Percentiles rank a stretch among this genome's conserved stretches.
These are phyloP conservation scores for Musca vetustissima DNA, from an alignment of 1,140 invertebrate species.

Conservation along the genomic window DNA sequence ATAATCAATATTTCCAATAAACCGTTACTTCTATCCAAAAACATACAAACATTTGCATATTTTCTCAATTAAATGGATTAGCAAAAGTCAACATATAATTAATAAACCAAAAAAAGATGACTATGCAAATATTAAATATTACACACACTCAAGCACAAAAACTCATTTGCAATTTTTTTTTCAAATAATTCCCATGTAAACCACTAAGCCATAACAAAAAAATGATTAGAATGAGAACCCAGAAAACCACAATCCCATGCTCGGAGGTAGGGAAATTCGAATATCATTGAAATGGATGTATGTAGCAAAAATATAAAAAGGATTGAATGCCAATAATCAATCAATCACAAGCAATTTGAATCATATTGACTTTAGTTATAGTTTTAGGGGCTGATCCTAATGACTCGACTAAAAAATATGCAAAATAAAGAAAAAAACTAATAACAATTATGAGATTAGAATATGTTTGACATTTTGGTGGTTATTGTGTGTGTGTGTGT, in stretches of 20 bases:
- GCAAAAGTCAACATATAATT: neutral
- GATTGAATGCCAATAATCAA: neutral
- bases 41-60: neutral
- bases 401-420: no score
- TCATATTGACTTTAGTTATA: no score
- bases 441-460: no score
- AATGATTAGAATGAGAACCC: neutral
- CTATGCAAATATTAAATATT: neutral
- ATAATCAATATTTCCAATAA: no score
- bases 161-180: neutral
- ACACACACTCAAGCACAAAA: neutral
- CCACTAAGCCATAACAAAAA: neutral
- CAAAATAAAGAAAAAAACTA: no score
- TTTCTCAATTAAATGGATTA: neutral
- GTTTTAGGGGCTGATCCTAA: neutral
- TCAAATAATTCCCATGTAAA: neutral
- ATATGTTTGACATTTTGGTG: no score
- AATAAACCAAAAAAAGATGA: neutral
- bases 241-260: neutral
- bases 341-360: neutral
- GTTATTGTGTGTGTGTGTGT: no score
- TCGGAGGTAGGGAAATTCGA: neutral
- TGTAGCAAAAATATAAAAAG: neutral
- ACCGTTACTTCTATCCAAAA: no score
- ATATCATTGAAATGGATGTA: no score